Evolutionary conservation across 64 coral and sea anemone genomes (phyloP).

Genomic region (Stichodactyla mertensii): DNA sequence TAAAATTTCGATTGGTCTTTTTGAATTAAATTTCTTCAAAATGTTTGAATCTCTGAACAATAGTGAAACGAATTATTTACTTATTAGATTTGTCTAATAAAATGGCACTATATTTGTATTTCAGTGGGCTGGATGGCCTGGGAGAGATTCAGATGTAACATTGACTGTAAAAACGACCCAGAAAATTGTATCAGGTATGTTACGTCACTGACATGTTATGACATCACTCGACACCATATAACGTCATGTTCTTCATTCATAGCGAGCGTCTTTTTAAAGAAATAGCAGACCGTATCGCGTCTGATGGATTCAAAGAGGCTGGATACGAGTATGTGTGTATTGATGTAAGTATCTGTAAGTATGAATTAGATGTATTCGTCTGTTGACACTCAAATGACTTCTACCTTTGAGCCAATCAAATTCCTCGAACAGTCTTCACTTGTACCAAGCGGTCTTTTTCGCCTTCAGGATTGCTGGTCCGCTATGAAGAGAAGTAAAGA

Average conservation of each 20-base stretch:
- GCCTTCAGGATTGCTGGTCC: conserved; percentile 79
- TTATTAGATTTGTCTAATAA: not conserved
- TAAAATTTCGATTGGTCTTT: too few relatives aligned
- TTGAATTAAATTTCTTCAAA: too few relatives aligned
- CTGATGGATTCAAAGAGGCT: conserved; percentile 61
- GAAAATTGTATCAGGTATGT: conserved; percentile 82
- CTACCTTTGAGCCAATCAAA: too few relatives aligned
- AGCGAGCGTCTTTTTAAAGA: conserved; percentile 84
- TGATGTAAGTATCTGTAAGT: conserved; percentile 43
- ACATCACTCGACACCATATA: not conserved
- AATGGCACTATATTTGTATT: not conserved
- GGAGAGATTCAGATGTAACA: conserved; percentile 96
- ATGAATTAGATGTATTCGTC: too few relatives aligned
- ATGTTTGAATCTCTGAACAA: too few relatives aligned
- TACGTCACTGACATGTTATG: not conserved
- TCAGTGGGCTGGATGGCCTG: conserved; percentile 98
- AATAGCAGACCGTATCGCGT: conserved; percentile 81
- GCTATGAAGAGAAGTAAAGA: conserved; percentile 57
- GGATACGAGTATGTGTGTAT: conserved; percentile 89
- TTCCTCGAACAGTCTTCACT: too few relatives aligned
- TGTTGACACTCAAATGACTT: too few relatives aligned
- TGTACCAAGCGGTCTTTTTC: not conserved
- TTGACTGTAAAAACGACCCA: conserved; percentile 81
- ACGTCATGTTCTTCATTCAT: not conserved
- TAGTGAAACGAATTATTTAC: too few relatives aligned